phyloP scores from a whole-genome alignment of 1,140 invertebrate species.

The Artemia franciscana region DNA sequence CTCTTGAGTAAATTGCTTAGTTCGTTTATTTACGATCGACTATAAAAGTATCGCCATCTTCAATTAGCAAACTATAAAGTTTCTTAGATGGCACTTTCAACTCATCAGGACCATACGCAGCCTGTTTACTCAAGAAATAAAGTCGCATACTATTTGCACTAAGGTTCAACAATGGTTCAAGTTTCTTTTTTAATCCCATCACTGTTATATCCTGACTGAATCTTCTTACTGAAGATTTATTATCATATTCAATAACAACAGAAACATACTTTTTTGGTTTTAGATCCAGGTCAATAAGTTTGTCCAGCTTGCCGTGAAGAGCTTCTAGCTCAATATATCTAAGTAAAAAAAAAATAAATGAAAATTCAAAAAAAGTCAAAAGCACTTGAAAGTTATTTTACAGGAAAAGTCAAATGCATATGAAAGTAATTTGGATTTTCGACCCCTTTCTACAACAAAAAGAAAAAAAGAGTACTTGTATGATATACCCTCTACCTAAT shows the following conservation, averaged over 20 bases:
- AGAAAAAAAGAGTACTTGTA: not conserved
- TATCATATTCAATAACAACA: not conserved
- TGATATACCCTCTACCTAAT: not conserved
- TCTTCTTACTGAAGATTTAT: not conserved
- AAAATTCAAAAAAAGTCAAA: not conserved
- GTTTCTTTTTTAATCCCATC: not conserved
- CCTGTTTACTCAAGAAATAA: not conserved
- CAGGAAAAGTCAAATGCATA: not conserved
- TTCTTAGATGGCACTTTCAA: not conserved
- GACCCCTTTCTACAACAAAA: not conserved
- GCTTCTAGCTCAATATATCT: not conserved
- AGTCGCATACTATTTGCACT: not conserved
- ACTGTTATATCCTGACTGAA: not conserved
- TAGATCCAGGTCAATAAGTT: not conserved
- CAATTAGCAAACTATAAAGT: not conserved
- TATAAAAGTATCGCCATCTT: not conserved
- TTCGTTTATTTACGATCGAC: not conserved
- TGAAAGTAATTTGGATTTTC: not conserved
- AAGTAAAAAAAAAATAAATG: not conserved
- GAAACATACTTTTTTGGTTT: not conserved
- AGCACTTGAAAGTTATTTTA: not conserved
- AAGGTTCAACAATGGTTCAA: not conserved
- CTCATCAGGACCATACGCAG: not conserved
- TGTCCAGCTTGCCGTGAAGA: not conserved
- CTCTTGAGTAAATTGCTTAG: not conserved